Conservation (phyloP, 2,113 vertebrate species). For the Forbesichthys agassizii region DNA sequence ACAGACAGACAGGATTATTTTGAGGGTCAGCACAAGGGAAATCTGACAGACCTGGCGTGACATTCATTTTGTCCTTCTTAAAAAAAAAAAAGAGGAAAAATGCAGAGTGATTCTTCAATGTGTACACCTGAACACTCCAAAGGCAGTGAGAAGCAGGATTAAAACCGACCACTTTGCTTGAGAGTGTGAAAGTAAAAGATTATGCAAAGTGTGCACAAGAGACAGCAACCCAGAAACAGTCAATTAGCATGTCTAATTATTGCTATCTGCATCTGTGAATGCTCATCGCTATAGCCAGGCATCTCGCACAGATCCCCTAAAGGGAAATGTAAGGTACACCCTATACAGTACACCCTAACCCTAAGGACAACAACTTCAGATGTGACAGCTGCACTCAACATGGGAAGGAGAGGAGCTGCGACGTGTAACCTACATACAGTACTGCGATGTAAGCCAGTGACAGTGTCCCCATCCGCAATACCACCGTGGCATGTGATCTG, state of each 20-base stretch:
- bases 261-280: constrained; percentile 7
- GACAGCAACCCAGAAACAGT: background rate
- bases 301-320: background rate
- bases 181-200: background rate
- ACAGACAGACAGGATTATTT: constrained; percentile 61
- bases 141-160: constrained; percentile 48
- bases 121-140: constrained; percentile 59
- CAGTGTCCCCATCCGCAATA: constrained; percentile 17
- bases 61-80: constrained; percentile 72
- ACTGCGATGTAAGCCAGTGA: background rate
- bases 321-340: background rate
- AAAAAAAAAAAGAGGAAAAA: constrained; percentile 33
- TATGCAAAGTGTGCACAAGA: background rate
- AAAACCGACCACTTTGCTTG: constrained; percentile 3
- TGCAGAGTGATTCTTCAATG: background rate
- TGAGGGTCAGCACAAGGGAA: constrained; percentile 60
- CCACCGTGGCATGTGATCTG: constrained; percentile 32
- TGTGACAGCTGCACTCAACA: background rate
- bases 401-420: constrained; percentile 14
- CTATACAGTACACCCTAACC: background rate
- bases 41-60: constrained; percentile 73
- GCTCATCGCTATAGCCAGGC: background rate
- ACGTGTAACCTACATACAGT: background rate
- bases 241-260: background rate
- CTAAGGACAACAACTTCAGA: background rate